A percentile compares a stretch with the other conserved stretches of the same genome.
These are phyloP conservation scores for Acyrthosiphon pisum DNA, from an alignment of 1,140 invertebrate species.

Conservation along the genomic window DNA sequence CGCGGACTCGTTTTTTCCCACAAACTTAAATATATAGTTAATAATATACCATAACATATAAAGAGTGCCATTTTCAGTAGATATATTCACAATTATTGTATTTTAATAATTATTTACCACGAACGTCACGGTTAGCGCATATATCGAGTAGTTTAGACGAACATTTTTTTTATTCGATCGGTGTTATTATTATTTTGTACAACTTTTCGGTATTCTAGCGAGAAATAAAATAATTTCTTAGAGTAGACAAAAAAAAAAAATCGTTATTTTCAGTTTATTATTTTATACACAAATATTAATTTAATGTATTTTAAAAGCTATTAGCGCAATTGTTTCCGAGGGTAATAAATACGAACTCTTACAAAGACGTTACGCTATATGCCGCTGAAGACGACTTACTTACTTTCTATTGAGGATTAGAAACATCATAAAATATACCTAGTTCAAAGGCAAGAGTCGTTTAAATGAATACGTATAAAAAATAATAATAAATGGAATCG, in stretches of 20 bases:
- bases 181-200: not conserved
- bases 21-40: too few relatives aligned
- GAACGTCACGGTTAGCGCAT: too few relatives aligned
- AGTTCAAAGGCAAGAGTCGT: not conserved
- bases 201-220: too few relatives aligned
- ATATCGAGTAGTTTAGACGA: too few relatives aligned
- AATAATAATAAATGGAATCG: not conserved
- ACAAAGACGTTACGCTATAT: not conserved
- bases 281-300: not conserved
- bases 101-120: too few relatives aligned
- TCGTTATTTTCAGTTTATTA: not conserved
- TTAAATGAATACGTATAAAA: not conserved
- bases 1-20: not conserved
- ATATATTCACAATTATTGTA: too few relatives aligned
- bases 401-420: not conserved
- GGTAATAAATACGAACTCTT: not conserved
- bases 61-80: too few relatives aligned
- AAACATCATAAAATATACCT: not conserved
- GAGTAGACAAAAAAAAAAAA: not conserved
- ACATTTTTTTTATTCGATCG: not conserved
- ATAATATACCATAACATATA: too few relatives aligned
- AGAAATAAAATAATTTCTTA: too few relatives aligned
- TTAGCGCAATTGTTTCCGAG: not conserved
- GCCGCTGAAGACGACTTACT: not conserved
- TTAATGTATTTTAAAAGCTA: slow-evolving; percentile 9